A percentile compares a stretch with the other conserved stretches of the same genome.
These are phyloP conservation scores for Ptilodon capucinus DNA, from an alignment of 2,888 invertebrate species.

Conservation along the genomic window DNA sequence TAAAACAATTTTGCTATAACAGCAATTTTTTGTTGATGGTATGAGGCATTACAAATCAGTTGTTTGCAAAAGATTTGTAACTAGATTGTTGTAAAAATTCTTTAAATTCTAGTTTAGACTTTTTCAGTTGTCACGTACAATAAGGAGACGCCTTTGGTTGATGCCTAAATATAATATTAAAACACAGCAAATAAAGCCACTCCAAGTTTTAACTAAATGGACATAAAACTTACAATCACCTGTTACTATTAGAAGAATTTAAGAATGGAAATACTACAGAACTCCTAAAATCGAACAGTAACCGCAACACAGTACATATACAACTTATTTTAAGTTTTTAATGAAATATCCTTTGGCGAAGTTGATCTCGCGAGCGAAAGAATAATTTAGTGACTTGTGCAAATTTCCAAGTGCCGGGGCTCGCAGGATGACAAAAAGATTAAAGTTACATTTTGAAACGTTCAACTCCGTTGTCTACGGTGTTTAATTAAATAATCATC, in stretches of 20 bases:
- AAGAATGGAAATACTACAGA: background rate
- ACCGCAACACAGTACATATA: constrained; percentile 51
- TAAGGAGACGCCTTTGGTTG: too few relatives aligned
- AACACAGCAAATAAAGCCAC: too few relatives aligned
- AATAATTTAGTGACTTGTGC: constrained; percentile 52
- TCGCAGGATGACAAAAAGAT: constrained; percentile 1
- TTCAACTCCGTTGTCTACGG: background rate
- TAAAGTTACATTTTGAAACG: constrained; percentile 1
- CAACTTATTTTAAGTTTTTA: constrained; percentile 72
- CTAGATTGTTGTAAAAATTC: too few relatives aligned
- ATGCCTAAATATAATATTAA: too few relatives aligned
- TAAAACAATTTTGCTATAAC: too few relatives aligned
- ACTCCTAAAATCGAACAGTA: background rate
- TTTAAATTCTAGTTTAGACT: too few relatives aligned
- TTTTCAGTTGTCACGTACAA: too few relatives aligned
- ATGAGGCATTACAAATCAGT: too few relatives aligned
- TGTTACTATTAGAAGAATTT: background rate
- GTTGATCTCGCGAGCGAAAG: constrained; percentile 54
- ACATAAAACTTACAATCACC: too few relatives aligned
- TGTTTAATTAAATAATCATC: background rate
- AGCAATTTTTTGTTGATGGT: too few relatives aligned
- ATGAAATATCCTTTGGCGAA: constrained; percentile 67
- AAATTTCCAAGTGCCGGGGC: constrained; percentile 11
- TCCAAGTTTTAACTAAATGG: too few relatives aligned
- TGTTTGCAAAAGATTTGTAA: too few relatives aligned